Evolutionary conservation across 2,888 invertebrate genomes (phyloP), one percentile per base, ranked within the genome.

Genomic region (Apeira syringaria): DNA sequence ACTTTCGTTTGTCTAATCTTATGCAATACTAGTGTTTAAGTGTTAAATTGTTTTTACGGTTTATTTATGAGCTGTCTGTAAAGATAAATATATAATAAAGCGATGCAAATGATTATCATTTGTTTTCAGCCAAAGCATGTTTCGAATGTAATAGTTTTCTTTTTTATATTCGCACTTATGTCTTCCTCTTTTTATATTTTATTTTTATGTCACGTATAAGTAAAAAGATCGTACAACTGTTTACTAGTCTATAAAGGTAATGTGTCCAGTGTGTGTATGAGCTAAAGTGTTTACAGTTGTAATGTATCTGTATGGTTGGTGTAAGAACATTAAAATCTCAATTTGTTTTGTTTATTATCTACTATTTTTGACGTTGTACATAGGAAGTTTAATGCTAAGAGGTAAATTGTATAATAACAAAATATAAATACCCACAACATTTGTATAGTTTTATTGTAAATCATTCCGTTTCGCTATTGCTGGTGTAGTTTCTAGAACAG

Each of bases 11-110:
- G 74, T 70, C 64, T 56, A 53, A 80, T 85, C 83, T 82, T 86
- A 87, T 87, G 89, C 89, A 89, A 89, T 89, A 88, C 78, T 89
- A 88, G 89, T 67, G 80, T 41, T 61, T 89, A 89, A 89, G 89
- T 89, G 89, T 88, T 89, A 83, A 82, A 83, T 88, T 87, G 81
- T 87, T 89, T 86, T 85, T 82, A 80, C 80, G 77, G 80, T 78
- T 80, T 85, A 86, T 85, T 87, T 88, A 88, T 87, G 71, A 70
- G 63, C 67, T 70, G 78, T 80, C 76, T 75, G 68, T 74, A 68
- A 71, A 66, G 65, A 55, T 56, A 56, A 60, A 53, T 57, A 63
- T 56, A 37, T 68, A 65, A 68, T 71, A 73, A 68, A 68, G 67
- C 68, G 65, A 71, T 69, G 66, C 64, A 61, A 61, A 54, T 66